These are phyloP conservation scores for Neogobius melanostomus DNA, from an alignment of 2,113 vertebrate genomes.

Conservation along the genomic window DNA sequence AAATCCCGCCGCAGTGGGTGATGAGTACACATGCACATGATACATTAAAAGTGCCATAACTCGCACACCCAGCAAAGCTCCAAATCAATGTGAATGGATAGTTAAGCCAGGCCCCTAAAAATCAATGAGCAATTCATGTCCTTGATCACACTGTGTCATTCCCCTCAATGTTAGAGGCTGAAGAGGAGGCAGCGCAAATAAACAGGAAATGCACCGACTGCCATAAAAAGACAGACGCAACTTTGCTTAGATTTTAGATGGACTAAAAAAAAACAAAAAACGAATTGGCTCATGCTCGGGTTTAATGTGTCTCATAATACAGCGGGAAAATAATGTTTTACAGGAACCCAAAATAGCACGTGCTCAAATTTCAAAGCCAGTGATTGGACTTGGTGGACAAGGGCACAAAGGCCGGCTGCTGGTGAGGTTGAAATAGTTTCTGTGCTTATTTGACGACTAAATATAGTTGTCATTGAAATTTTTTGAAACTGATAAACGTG, in stretches of 20 bases:
- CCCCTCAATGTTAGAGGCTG: conserved; percentile 76
- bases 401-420: neutral
- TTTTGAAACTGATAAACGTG: neutral
- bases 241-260: neutral
- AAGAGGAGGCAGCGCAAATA: conserved; percentile 57
- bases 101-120: conserved; percentile 82
- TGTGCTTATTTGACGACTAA: neutral
- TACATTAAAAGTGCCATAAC: conserved; percentile 81
- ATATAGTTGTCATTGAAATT: neutral
- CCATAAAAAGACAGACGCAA: conserved; percentile 4
- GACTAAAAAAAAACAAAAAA: neutral
- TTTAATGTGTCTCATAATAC: neutral
- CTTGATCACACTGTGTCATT: conserved; percentile 83
- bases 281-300: neutral
- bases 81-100: conserved; percentile 84
- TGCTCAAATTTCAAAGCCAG: conserved; percentile 70
- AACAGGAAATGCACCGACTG: conserved; percentile 25
- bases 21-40: conserved; percentile 76
- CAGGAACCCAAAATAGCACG: conserved; percentile 67
- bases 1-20: conserved; percentile 64
- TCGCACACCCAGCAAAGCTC: conserved; percentile 79
- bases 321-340: neutral
- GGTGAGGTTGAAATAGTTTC: neutral
- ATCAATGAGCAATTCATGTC: conserved; percentile 86
- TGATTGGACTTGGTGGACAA: neutral